Evolutionary conservation across 2,113 vertebrate species (phyloP).

Genomic region (Lates calcarifer): DNA sequence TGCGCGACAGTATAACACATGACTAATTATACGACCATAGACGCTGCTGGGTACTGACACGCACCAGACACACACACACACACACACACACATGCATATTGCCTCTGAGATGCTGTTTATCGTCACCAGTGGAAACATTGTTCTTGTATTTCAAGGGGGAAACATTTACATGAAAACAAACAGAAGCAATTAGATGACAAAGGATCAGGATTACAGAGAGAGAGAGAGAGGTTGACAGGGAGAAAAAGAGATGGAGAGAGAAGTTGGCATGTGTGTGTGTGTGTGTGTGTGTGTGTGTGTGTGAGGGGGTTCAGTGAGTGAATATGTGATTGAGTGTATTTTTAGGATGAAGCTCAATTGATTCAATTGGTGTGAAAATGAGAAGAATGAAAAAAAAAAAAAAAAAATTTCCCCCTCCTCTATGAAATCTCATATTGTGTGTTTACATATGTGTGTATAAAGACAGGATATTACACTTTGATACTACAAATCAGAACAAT

Average conservation of each 20-base stretch:
- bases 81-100: constrained; percentile 16
- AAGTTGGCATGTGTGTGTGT: neutral
- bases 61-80: constrained; percentile 16
- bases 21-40: constrained; percentile 62
- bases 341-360: constrained; percentile 8
- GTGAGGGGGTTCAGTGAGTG: neutral
- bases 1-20: constrained; percentile 49
- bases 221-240: too few species aligned
- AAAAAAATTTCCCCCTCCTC: neutral
- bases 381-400: constrained; percentile 3
- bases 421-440: constrained; percentile 14
- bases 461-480: constrained; percentile 2
- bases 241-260: too few species aligned
- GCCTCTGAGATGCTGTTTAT: constrained; percentile 47
- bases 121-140: constrained; percentile 58
- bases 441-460: neutral
- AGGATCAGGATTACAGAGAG: constrained; percentile 22
- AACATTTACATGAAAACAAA: constrained; percentile 68
- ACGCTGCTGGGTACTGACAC: constrained; percentile 24
- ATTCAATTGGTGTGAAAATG: constrained; percentile 26
- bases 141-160: constrained; percentile 47
- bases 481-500: constrained; percentile 34
- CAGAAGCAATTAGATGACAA: constrained; percentile 70
- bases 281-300: neutral
- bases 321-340: constrained; percentile 5